Evolutionary conservation across 2,888 invertebrate species (phyloP).

Genomic region (Eilema griseolum): DNA sequence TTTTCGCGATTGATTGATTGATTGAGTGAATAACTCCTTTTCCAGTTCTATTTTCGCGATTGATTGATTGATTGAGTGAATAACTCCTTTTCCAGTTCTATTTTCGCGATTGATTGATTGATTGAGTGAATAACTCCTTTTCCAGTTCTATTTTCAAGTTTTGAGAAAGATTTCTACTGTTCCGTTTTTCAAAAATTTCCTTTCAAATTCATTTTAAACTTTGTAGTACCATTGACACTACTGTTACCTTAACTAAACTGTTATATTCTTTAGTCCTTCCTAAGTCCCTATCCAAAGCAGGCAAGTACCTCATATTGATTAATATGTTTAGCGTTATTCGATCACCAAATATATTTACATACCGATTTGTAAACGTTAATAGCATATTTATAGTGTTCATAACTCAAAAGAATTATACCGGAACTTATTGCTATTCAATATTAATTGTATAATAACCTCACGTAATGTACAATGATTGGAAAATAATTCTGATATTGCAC

Average conservation of each 20-base stretch:
- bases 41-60: no score
- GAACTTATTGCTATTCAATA: conserved; percentile 67
- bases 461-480: conserved; percentile 56
- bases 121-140: no score
- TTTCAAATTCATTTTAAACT: neutral
- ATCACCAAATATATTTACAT: conserved; percentile 47
- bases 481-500: conserved; percentile 39
- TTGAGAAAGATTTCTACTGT: no score
- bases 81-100: no score
- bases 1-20: no score
- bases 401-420: conserved; percentile 65
- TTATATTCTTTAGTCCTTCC: no score
- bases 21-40: no score
- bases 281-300: neutral
- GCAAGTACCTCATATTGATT: conserved; percentile 1
- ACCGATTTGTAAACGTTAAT: conserved; percentile 38
- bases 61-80: no score
- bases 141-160: no score
- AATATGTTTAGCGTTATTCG: conserved; percentile 38
- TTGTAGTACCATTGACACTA: no score
- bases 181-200: neutral
- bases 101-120: no score
- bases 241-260: no score
- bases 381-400: conserved; percentile 45
- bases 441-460: conserved; percentile 66